Evolutionary conservation across 2,113 vertebrate species (phyloP).

Genomic region (Chlamydotis undulata): DNA sequence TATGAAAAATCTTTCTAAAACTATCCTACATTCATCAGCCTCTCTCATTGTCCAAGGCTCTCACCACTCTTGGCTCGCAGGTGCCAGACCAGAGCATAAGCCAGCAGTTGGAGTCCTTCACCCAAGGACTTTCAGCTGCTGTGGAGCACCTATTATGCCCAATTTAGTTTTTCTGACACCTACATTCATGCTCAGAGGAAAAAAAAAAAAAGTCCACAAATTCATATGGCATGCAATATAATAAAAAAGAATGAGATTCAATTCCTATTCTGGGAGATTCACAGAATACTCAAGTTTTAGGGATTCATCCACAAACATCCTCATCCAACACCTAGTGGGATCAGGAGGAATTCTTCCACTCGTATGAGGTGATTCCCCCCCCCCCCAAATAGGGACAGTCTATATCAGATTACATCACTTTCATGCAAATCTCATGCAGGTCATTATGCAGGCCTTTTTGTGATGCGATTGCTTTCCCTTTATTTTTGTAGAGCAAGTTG

Average conservation of each 20-base stretch:
- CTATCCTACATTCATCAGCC: neutral
- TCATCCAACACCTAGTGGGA: neutral
- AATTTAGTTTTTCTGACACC: neutral
- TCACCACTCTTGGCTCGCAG: constrained; percentile 22
- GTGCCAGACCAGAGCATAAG: neutral
- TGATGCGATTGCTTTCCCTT: neutral
- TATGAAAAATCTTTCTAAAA: neutral
- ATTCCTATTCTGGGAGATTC: neutral
- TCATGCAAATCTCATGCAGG: neutral
- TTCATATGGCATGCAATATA: neutral
- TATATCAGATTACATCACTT: neutral
- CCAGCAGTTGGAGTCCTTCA: constrained; percentile 27
- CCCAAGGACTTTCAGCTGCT: constrained; percentile 55
- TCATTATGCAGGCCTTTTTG: neutral
- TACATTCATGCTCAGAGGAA: neutral
- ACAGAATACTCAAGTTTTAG: neutral
- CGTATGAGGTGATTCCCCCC: neutral
- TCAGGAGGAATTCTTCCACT: neutral
- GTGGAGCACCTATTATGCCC: neutral
- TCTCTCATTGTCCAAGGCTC: neutral
- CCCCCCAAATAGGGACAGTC: neutral
- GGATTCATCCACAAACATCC: rapidly evolving
- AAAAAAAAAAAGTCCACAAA: neutral
- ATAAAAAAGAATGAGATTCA: neutral
- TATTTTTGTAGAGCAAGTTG: neutral